Evolutionary conservation across 2,113 vertebrate genomes (phyloP), one percentile per base, ranked within the genome.

Genomic region (Himantopus leucocephalus): DNA sequence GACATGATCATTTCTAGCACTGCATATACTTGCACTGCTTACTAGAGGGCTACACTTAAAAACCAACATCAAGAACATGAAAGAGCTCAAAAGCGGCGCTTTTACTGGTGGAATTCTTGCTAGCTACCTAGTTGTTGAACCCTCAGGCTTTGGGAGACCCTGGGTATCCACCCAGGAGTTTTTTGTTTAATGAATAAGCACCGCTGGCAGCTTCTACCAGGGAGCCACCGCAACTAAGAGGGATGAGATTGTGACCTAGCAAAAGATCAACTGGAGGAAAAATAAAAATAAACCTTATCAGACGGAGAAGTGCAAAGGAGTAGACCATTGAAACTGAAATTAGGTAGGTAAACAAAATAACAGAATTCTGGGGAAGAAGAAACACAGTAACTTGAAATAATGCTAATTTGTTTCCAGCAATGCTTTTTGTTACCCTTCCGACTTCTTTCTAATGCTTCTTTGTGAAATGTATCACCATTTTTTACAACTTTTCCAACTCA

Each of bases 1-100:
- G 6, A 9, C 1, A 11, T 0, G 14, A 32, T 5, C 2, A 4
- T 4, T 62, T 10, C 62, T 12, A 48, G 43, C 62, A 32, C 27
- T n/a, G n/a, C 29, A 2, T 14, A 0, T 3, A 11, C 13, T 63
- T 19, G 14, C 0, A 3, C 62, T 19, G 91, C 53, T 41, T 5
- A 4, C 14, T 23, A 30, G 23, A 60, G 30, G 63, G 27, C 6
- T 5, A 4, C 2, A 3, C 45, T 16, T 5, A 10, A 66, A 85
- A 68, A 70, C 2, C 60, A 37, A 2, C 52, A 10, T 6, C 6
- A 32, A 59, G 45, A 2, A 8, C 29, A 4, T 0, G 5, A 26
- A 63, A 53, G 56, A 56, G 47, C 77, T 76, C 29, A 39, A 48
- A 56, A 21, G 45, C 74, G 48, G 85, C 21, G 4, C 15, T 43